phyloP scores from a whole-genome alignment of 2,888 invertebrate species.

The Meiosimyza decipiens region DNA sequence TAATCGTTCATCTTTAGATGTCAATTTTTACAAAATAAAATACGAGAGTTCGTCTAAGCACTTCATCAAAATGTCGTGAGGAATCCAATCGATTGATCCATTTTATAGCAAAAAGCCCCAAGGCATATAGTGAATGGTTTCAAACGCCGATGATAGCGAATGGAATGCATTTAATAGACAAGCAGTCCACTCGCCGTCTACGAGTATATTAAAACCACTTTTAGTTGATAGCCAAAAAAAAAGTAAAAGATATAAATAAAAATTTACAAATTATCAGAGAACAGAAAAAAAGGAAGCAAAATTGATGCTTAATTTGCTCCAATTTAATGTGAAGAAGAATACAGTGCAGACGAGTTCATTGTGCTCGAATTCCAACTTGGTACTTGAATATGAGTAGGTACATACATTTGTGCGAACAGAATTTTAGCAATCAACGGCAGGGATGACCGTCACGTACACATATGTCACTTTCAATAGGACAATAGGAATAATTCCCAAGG shows the following conservation, averaged over 20 bases:
- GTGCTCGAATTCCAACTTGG: background rate
- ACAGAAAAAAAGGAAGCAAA: background rate
- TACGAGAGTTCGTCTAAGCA: slow-evolving; percentile 24
- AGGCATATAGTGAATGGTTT: too few species aligned
- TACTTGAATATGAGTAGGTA: background rate
- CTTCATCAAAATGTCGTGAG: slow-evolving; percentile 52
- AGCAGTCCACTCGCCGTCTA: background rate
- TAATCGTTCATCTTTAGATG: slow-evolving; percentile 12
- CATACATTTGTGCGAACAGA: background rate
- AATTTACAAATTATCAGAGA: background rate
- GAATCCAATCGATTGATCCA: slow-evolving; percentile 43
- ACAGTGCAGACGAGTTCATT: background rate
- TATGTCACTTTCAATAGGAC: background rate
- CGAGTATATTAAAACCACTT: slow-evolving; percentile 38
- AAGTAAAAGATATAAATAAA: background rate
- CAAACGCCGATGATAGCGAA: too few species aligned
- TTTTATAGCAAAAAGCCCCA: too few species aligned
- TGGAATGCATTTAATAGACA: too few species aligned
- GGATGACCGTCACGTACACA: slow-evolving; percentile 9
- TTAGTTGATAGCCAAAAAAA: slow-evolving; percentile 41
- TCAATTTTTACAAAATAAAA: slow-evolving; percentile 17
- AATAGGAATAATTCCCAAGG: too few species aligned
- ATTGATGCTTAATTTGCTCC: slow-evolving; percentile 41
- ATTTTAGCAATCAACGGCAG: slow-evolving; percentile 26
- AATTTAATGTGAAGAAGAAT: slow-evolving; percentile 33